Base-by-base conservation (phyloP, 2,797 vertebrate species). In the Platyrinchus mystaceus region DNA sequence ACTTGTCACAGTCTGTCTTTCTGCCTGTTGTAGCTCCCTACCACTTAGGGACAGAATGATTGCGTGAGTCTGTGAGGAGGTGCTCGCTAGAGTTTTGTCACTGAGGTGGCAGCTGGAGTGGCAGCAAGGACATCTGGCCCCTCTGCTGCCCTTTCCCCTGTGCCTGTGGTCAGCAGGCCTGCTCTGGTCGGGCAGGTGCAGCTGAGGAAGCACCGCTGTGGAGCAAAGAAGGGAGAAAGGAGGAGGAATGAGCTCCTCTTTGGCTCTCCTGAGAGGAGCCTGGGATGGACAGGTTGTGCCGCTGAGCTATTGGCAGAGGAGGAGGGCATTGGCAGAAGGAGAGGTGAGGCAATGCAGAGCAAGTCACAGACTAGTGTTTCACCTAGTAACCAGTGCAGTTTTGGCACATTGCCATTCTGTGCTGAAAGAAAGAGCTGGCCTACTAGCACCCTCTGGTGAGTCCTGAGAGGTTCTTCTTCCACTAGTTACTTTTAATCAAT, bases 401-500 rank as follows among this genome's bases (percentile, higher is more conserved):
- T 37, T 43, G 73, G 47, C 37, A 2, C 7, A 2, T 20, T 68
- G 77, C 56, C 53, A 27, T 64, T 52, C 53, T 32, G 24, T 30
- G 43, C 74, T 41, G 55, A 37, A n/a, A 32, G 47, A 84, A 14
- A 1, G 4, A 43, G 32, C 22, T 67, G 59, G 86, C 22, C 55
- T 66, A 28, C 47, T 47, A 94, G 86, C 90, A 64, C 92, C 93
- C 89, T 84, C 90, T 93, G 70, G 20, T 10, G 83, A 70, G 37
- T 30, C 43, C 32, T 76, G 50, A 37, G 77, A 52, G 41, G 27
- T 28, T 76, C 36, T 60, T 84, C 60, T 74, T 77, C 55, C 8
- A 21, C 76, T 55, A 68, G 24, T 76, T 79, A 50, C 26, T 76
- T 89, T 59, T 63, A 64, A 3, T 55, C 2, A 6, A 19, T 58